Evolutionary conservation across 2,888 invertebrate species (phyloP), one percentile per base, ranked within the genome.

Genomic region (Drosophila lacicola): DNA sequence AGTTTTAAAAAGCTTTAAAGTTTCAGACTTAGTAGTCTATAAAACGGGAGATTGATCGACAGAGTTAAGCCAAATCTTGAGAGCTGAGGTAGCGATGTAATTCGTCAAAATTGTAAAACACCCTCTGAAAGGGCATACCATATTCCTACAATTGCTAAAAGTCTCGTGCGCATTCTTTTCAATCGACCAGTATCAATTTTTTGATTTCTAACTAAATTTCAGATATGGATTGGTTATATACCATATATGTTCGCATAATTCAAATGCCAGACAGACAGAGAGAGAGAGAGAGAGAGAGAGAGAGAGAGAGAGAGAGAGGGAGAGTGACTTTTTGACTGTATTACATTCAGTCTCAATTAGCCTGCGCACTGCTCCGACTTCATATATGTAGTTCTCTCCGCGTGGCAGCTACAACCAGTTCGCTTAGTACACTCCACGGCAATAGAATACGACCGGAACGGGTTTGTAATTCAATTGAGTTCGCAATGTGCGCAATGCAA

Each of bases 391-490:
- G 33, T 50, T 25, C 21, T 49, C 53, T 56, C 51, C 49, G 17
- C 25, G 47, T 29, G 47, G 44, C 21, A 46, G 44, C 21, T 14
- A 17, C 66, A 66, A 80, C 69, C 84, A 83, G 89, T 88, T 82
- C 62, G 49, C 47, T 34, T 42, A 51, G 36, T 34, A 54, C 69
- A 54, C 70, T 88, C 65, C 34, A 53, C 60, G 67, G 33, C 47
- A 19, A 46, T 57, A 54, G 53, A 70, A 69, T 80, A 54, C 49
- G 39, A 19, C 14, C 69, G 86, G 65, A 82, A 88, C 89, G 66
- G 63, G 83, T 80, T 88, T 17, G 50, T 25, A 56, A 45, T 67
- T 69, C 49, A 41, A 44, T 65, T 64, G 42, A 50, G 54, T 58
- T 29, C 10, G 25, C 34, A 50, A 61, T 47, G 39, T 49, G 25